These are phyloP conservation scores for Leptogaster cylindrica DNA, from an alignment of 2,888 invertebrate species.

Conservation along the genomic window DNA sequence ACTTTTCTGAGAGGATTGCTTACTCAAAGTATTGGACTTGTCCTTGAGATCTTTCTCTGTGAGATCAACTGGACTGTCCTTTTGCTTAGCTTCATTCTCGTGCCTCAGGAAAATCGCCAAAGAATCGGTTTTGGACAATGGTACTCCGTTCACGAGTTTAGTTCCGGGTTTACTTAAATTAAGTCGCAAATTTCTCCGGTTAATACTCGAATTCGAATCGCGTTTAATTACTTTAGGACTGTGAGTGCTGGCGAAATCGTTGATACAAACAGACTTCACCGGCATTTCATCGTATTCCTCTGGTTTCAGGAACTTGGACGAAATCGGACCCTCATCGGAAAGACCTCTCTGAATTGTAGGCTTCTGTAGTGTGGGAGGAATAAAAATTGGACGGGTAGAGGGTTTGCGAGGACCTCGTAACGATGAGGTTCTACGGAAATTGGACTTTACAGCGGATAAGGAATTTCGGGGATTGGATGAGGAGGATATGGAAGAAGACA, in stretches of 20 bases:
- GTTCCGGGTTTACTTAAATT: conserved; percentile 39
- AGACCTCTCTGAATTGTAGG: conserved; percentile 61
- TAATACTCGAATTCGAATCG: conserved; percentile 43
- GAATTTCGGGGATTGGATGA: conserved; percentile 47
- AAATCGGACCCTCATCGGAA: conserved; percentile 62
- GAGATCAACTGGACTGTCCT: conserved; percentile 27
- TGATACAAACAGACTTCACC: conserved; percentile 59
- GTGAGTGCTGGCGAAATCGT: conserved; percentile 54
- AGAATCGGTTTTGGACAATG: conserved; percentile 58
- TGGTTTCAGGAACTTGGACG: conserved; percentile 60
- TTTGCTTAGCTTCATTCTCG: conserved; percentile 54
- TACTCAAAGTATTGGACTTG: conserved; percentile 59
- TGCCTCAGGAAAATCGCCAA: conserved; percentile 60
- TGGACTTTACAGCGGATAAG: conserved; percentile 51
- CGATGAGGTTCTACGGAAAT: conserved; percentile 60
- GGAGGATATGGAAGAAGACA: conserved; percentile 55
- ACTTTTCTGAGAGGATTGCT: conserved; percentile 60
- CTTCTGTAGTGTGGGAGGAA: conserved; percentile 49
- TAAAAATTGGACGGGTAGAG: conserved; percentile 52
- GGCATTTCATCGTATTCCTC: conserved; percentile 62
- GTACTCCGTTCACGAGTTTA: background rate
- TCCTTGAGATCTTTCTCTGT: conserved; percentile 59
- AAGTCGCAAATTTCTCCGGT: conserved; percentile 48
- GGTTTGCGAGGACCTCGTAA: conserved; percentile 58
- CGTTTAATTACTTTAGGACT: conserved; percentile 46